Percentiles rank a stretch among this genome's conserved stretches.
These are phyloP conservation scores for Zygaena filipendulae DNA, from an alignment of 2,888 invertebrate genomes.

Conservation along the genomic window DNA sequence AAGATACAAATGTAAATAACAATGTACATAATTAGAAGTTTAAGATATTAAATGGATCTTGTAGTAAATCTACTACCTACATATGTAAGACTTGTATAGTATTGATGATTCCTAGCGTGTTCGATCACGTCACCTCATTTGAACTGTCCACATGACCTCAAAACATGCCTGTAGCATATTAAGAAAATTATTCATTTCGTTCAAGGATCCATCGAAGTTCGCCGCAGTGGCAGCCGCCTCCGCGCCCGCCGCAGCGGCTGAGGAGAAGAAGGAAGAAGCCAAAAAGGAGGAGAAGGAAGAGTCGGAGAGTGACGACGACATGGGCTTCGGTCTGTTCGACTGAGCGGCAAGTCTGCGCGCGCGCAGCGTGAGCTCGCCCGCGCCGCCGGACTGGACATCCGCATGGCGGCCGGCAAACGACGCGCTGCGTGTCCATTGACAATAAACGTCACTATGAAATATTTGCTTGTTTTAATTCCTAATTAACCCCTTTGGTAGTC, in stretches of 20 bases:
- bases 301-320: slow-evolving; percentile 90
- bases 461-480: slow-evolving; percentile 16
- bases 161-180: too few relatives aligned
- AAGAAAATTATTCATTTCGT: too few relatives aligned
- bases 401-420: slow-evolving; percentile 47
- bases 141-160: too few relatives aligned
- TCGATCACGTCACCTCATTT: too few relatives aligned
- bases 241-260: slow-evolving; percentile 73
- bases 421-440: slow-evolving; percentile 31
- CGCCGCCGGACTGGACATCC: slow-evolving; percentile 59
- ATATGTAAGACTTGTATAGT: too few relatives aligned
- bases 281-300: slow-evolving; percentile 87
- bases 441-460: slow-evolving; percentile 36
- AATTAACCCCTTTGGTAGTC: too few relatives aligned
- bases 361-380: slow-evolving; percentile 26
- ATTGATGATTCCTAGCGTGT: too few relatives aligned
- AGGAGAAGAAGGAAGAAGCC: slow-evolving; percentile 72
- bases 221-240: slow-evolving; percentile 73
- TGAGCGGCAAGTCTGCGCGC: slow-evolving; percentile 52
- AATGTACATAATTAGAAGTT: too few relatives aligned
- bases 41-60: too few relatives aligned
- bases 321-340: slow-evolving; percentile 97
- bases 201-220: slow-evolving; percentile 98
- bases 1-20: too few relatives aligned
- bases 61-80: too few relatives aligned